phyloP scores from a whole-genome alignment of 2,888 invertebrate genomes.

The Auanema freiburgensis region DNA sequence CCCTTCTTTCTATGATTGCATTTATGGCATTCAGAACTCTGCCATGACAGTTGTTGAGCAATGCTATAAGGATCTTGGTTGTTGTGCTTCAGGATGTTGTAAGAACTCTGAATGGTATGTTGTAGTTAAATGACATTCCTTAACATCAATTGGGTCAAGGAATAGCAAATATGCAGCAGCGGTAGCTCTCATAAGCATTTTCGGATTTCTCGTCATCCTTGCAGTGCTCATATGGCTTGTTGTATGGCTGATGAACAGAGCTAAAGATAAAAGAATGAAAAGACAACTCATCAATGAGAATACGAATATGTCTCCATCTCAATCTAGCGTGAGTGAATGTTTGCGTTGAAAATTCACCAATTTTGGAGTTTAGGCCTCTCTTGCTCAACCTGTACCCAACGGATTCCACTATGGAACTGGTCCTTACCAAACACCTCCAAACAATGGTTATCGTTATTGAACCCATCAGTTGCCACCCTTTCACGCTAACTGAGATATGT shows the following conservation, averaged over 20 bases:
- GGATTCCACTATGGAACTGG: constrained; percentile 45
- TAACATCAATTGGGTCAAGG: too few species aligned
- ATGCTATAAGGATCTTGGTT: constrained; percentile 51
- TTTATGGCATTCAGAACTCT: constrained; percentile 37
- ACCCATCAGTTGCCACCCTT: not conserved
- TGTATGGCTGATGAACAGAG: constrained; percentile 46
- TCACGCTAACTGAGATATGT: too few species aligned
- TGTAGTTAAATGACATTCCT: too few species aligned
- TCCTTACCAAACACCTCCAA: constrained; percentile 43
- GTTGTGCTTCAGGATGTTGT: constrained; percentile 47
- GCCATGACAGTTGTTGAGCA: constrained; percentile 38
- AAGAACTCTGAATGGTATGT: constrained; percentile 45
- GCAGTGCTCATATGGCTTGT: constrained; percentile 41
- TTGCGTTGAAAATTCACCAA: too few species aligned
- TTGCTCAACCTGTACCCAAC: constrained; percentile 39
- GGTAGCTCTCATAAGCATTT: constrained; percentile 47
- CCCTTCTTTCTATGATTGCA: constrained; percentile 46
- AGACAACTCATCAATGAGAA: constrained; percentile 28
- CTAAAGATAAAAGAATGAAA: constrained; percentile 35
- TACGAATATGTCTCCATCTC: constrained; percentile 32
- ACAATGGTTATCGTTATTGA: constrained; percentile 25
- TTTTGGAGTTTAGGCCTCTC: constrained; percentile 44
- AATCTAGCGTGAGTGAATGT: constrained; percentile 31
- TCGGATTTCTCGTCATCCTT: constrained; percentile 45
- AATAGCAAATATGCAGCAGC: constrained; percentile 49